Base-by-base conservation (phyloP, 2,797 vertebrate genomes). In the Chaenodraco wilsoni region DNA sequence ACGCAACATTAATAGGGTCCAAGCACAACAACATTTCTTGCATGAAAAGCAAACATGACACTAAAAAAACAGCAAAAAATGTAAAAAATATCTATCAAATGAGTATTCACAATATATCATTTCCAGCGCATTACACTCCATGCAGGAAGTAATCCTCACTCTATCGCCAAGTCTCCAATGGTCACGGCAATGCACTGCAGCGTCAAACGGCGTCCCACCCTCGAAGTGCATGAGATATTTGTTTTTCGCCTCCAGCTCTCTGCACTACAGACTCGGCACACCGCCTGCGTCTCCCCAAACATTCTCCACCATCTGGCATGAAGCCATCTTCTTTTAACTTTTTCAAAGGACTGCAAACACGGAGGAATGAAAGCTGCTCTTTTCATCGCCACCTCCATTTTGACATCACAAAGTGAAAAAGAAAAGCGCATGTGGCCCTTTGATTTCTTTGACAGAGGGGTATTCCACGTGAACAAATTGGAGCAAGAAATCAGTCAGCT, bases 331-430 rank as follows among this genome's bases (percentile, higher is more conserved):
- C 79, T 76, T 84, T 82, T 54, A 83, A 84, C 75, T 67, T 76
- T 63, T 87, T 82, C 72, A 81, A 82, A 87, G 65, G 44, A 27
- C n/a, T n/a, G 54, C 67, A 64, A 65, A 84, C 58, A 73, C 56
- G 27, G 58, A 54, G 41, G n/a, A 76, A 40, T 46, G 19, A 77
- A 73, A 76, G 52, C 44, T 3, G 37, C 19, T 10, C 33, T 72
- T 67, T 76, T 65, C 50, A 58, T 52, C 54, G n/a, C 54, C 58
- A 43, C 37, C n/a, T 71, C 52, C 46, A 72, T 79, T 78, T 72
- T 59, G 70, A 46, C 63, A 67, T 61, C 46, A 69, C 52, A n/a
- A 76, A 78, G 57, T 60, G 51, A 57, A 64, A 78, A 69, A 78
- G 65, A 77, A 78, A 79, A 68, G 40, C 3, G 1, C 23, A 21